Percentiles rank a stretch among this genome's conserved stretches.
phyloP scores from a whole-genome alignment of 2,113 vertebrate genomes.

The Eretmochelys imbricata region DNA sequence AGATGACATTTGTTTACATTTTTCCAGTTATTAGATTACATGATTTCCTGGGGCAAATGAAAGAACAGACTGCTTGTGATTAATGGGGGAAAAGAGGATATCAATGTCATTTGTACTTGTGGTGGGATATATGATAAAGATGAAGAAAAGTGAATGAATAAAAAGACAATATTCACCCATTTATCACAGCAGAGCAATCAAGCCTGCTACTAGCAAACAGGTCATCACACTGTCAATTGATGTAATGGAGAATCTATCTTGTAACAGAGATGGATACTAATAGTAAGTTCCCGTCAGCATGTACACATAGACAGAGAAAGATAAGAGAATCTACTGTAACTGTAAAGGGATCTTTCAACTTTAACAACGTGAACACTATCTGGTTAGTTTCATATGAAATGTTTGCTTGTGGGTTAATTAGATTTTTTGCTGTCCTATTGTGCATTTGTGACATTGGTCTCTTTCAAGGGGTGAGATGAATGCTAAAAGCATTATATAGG shows the following conservation, averaged over 20 bases:
- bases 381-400: background rate
- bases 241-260: constrained; percentile 19
- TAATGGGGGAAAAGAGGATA: background rate
- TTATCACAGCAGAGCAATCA: background rate
- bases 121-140: background rate
- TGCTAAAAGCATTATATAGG: background rate
- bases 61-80: background rate
- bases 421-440: background rate
- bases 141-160: background rate
- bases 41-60: background rate
- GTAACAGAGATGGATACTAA: background rate
- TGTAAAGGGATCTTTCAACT: background rate
- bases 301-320: background rate
- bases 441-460: background rate
- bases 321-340: background rate
- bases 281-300: background rate
- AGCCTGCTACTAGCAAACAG: background rate
- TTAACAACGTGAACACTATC: background rate
- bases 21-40: background rate
- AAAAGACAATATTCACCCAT: background rate
- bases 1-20: rapidly evolving
- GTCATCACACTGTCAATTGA: background rate
- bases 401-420: background rate
- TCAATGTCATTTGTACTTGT: background rate
- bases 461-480: no score